Evolutionary conservation across 2,113 vertebrate species (phyloP).

Genomic region (Solea solea): DNA sequence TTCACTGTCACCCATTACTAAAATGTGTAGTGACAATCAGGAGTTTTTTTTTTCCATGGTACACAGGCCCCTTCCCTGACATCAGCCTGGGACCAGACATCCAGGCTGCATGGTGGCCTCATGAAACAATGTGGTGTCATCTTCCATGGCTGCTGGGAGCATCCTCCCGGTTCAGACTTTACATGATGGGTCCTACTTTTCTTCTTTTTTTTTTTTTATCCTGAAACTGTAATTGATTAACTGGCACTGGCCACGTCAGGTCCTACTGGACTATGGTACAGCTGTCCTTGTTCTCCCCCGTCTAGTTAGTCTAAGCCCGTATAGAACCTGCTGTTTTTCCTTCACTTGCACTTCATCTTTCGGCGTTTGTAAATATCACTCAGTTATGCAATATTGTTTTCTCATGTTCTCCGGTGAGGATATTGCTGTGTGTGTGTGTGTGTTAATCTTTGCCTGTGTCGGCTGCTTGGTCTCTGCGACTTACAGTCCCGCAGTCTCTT

Average conservation of each 20-base stretch:
- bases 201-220: neutral
- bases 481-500: conserved; percentile 84
- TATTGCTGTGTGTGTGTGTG: conserved; percentile 54
- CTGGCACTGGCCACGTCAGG: conserved; percentile 19
- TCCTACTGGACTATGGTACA: conserved; percentile 43
- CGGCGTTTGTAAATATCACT: neutral
- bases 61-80: conserved; percentile 59
- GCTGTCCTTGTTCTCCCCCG: conserved; percentile 31
- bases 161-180: conserved; percentile 33
- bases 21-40: conserved; percentile 84
- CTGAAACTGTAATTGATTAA: conserved; percentile 55
- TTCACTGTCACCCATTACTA: conserved; percentile 82
- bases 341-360: neutral
- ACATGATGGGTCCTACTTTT: conserved; percentile 39
- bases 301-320: conserved; percentile 1
- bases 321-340: neutral
- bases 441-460: conserved; percentile 72
- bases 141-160: conserved; percentile 26
- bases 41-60: conserved; percentile 57
- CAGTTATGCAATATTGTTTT: neutral
- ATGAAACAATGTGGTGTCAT: conserved; percentile 58
- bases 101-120: conserved; percentile 48
- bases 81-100: conserved; percentile 63
- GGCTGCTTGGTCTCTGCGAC: conserved; percentile 80
- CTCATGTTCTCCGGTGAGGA: conserved; percentile 41